Percentiles rank a stretch among this genome's conserved stretches.
Conservation (phyloP, 2,797 vertebrate genomes). For the Gallinago solitaria region DNA sequence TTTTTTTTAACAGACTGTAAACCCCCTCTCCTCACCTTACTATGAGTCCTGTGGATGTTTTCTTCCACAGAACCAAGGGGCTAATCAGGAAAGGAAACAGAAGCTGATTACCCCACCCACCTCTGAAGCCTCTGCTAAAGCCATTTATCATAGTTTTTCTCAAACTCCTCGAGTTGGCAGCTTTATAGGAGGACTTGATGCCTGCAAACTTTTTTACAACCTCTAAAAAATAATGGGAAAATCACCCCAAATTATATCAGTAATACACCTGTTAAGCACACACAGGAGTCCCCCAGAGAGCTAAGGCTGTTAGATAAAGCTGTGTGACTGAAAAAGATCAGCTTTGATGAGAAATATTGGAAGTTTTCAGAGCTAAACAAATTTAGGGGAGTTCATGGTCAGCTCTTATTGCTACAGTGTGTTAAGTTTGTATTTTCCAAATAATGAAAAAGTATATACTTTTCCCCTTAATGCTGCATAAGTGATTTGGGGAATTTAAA, state of each 20-base stretch:
- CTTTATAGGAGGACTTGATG: not conserved
- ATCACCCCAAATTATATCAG: not conserved
- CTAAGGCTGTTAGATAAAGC: not conserved
- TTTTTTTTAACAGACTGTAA: not conserved
- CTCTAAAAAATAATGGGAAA: not conserved
- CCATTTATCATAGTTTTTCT: not conserved
- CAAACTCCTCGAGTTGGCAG: not conserved
- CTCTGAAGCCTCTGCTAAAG: not conserved
- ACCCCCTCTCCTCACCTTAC: not conserved
- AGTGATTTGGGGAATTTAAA: not conserved
- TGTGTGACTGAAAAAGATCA: not conserved
- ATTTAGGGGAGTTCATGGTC: not conserved
- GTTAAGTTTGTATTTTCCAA: not conserved
- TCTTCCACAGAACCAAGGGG: not conserved
- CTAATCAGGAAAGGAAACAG: constrained; percentile 53
- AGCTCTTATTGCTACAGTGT: not conserved
- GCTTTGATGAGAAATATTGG: not conserved
- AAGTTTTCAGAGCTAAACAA: not conserved
- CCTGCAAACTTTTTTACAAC: not conserved
- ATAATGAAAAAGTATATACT: not conserved
- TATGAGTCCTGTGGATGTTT: not conserved
- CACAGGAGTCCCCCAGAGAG: not conserved
- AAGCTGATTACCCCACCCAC: constrained; percentile 36
- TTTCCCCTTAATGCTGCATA: not conserved
- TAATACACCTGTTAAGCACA: not conserved